Conservation (phyloP, 2,888 invertebrate species). For the Temnothorax unifasciatus region DNA sequence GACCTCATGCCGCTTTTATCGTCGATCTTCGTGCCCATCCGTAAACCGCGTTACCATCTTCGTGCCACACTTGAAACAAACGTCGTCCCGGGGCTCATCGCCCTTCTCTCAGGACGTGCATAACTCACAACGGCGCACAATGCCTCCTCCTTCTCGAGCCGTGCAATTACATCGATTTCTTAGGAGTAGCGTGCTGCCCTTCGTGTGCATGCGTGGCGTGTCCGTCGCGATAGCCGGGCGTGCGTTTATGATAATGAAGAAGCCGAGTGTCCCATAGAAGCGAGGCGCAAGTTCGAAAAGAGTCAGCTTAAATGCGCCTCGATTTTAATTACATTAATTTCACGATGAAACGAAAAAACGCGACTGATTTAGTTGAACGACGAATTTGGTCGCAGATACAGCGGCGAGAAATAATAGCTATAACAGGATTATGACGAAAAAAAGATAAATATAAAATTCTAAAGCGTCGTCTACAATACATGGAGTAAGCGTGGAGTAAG, state of each 20-base stretch:
- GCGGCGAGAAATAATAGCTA: not conserved
- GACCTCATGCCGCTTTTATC: slow-evolving; percentile 38
- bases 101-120: slow-evolving; percentile 26
- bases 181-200: slow-evolving; percentile 15
- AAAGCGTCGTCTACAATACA: too few species aligned
- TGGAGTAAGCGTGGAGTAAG: too few species aligned
- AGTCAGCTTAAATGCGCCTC: not conserved
- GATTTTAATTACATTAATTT: slow-evolving; percentile 22
- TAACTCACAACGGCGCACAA: slow-evolving; percentile 42
- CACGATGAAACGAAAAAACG: not conserved
- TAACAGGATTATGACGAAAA: not conserved
- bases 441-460: not conserved
- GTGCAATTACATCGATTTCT: slow-evolving; percentile 52
- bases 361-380: not conserved
- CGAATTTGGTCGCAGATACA: not conserved
- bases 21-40: slow-evolving; percentile 6
- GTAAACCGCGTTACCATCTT: slow-evolving; percentile 22
- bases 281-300: not conserved
- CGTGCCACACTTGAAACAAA: slow-evolving; percentile 38
- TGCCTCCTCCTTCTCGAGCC: slow-evolving; percentile 8
- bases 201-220: slow-evolving; percentile 43
- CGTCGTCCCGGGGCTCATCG: slow-evolving; percentile 23
- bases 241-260: slow-evolving; percentile 73
- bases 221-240: slow-evolving; percentile 54
- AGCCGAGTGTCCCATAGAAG: slow-evolving; percentile 18